Evolutionary conservation across 2,888 invertebrate genomes (phyloP), one percentile per base, ranked within the genome.

Genomic region (Pseudanteris insignis): DNA sequence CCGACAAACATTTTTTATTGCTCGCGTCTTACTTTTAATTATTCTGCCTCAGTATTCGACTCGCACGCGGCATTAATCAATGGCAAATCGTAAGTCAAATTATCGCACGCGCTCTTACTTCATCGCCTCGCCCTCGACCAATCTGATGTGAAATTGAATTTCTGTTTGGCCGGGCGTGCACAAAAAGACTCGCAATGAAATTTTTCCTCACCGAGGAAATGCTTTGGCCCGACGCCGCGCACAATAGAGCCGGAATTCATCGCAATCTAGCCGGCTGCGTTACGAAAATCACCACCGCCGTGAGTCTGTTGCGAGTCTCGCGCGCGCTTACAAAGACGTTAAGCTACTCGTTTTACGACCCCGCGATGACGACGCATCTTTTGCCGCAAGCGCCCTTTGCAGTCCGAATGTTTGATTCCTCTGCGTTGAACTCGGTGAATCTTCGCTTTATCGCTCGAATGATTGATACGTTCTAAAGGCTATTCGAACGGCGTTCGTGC

Each of bases 91-190:
- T n/a, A n/a, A n/a, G n/a, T n/a, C n/a, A n/a, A n/a, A n/a, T n/a
- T n/a, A n/a, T n/a, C n/a, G n/a, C n/a, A n/a, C n/a, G n/a, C n/a
- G n/a, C n/a, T n/a, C n/a, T n/a, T n/a, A n/a, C n/a, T n/a, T n/a
- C n/a, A n/a, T n/a, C n/a, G n/a, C n/a, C n/a, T n/a, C n/a, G n/a
- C n/a, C n/a, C n/a, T n/a, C n/a, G n/a, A n/a, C n/a, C 29, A 55
- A 57, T 43, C 48, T 43, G 43, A 57, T 48, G 37, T 57, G 48
- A 48, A 57, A 57, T 57, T 57, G 57, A 57, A 57, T 57, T 48
- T 57, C 37, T 48, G 48, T 57, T 15, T 12, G 57, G 57, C 24
- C 12, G 57, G 37, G n/a, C 37, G 37, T 14, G 13, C 38, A 50
- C 38, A 50, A 44, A 58, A 58, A 48, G 44, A 30, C 38, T 30